Evolutionary conservation across 2,888 invertebrate genomes (phyloP).

Genomic region (Tenthredo distinguenda): DNA sequence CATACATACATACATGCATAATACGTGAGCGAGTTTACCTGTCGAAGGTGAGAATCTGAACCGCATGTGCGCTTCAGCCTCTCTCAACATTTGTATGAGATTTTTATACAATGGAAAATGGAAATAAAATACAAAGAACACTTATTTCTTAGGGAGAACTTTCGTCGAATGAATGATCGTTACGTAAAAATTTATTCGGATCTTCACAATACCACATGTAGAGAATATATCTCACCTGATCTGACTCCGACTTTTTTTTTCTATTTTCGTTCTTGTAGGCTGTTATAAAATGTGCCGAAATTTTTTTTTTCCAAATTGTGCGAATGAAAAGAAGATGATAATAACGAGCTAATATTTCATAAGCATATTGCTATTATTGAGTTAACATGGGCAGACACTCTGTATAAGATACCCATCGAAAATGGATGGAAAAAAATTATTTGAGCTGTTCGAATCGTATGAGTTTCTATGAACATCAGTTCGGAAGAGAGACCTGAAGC

Average conservation of each 20-base stretch:
- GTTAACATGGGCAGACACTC: not conserved
- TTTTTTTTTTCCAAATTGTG: too few species aligned
- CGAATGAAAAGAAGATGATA: not conserved
- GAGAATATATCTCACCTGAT: not conserved
- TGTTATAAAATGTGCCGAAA: not conserved
- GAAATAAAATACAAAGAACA: not conserved
- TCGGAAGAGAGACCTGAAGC: too few species aligned
- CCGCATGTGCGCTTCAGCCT: not conserved
- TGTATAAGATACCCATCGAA: too few species aligned
- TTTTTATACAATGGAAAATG: slow-evolving; percentile 8
- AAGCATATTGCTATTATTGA: not conserved
- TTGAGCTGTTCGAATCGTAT: too few species aligned
- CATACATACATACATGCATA: not conserved
- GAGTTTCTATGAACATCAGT: too few species aligned
- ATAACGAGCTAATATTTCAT: not conserved
- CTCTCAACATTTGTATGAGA: not conserved
- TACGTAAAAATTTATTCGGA: not conserved
- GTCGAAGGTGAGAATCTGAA: not conserved
- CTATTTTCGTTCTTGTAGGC: not conserved
- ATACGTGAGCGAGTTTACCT: not conserved
- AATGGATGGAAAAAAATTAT: too few species aligned
- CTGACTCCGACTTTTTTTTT: not conserved
- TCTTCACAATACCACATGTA: slow-evolving; percentile 1
- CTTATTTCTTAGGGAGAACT: slow-evolving; percentile 5
- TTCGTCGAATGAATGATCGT: slow-evolving; percentile 6